Base-by-base conservation (phyloP, 2,888 invertebrate species). In the Epinotia ramella region DNA sequence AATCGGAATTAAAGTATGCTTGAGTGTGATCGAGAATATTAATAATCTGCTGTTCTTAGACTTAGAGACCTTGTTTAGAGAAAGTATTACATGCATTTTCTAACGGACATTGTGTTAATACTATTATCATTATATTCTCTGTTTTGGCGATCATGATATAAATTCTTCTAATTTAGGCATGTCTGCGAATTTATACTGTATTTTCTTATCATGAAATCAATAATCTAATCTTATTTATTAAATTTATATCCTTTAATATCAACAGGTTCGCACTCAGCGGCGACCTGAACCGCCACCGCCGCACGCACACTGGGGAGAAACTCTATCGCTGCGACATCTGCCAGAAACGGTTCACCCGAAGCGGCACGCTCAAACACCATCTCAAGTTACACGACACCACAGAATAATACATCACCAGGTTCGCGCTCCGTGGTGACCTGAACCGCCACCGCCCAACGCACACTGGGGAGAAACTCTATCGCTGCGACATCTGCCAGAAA, bases 181-280 rank as follows among this genome's bases (percentile, higher is more conserved):
- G 20, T 20, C 20, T 20, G 24, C 24, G 24, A 28, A 28, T 28
- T 28, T 28, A 28, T 28, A 28, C 24, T 28, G 24, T 28, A 28
- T 28, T 28, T 28, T 28, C 24, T 28, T 28, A 2, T 28, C 24
- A 28, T 28, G 24, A 28, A 28, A 28, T 28, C 24, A 28, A 28
- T 28, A 28, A 28, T 28, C 33, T 1, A 33, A 7, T 33, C 6
- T 7, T 0, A 33, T 6, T 33, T 33, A 33, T 33, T 33, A 33
- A 33, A 33, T 33, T 33, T 33, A 33, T 7, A 16, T 60, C 1
- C 40, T 44, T 60, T 1, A 5, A 12, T 2, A 62, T 33, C 0
- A 33, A 9, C 64, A 76, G 75, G 3, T 76, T 76, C 66, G 60
- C 71, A 2, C 56, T 76, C 12, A 76, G 70, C 44, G 75, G 75